Conservation (phyloP, 2,797 vertebrate genomes). For the Lerista edwardsae region DNA sequence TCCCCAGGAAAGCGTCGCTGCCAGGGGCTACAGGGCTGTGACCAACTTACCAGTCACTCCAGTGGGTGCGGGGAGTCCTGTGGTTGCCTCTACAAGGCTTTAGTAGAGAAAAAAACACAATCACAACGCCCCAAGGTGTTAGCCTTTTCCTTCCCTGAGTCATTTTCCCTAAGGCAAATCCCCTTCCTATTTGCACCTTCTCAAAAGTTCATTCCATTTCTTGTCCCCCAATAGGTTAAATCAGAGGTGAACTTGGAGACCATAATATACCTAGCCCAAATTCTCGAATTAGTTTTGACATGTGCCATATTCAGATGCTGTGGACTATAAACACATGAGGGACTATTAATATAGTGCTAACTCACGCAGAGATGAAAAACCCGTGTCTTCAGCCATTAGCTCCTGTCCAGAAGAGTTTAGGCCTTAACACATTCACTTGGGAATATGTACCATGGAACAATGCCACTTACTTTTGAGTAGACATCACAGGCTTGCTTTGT, state of each 20-base stretch:
- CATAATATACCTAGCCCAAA: not conserved
- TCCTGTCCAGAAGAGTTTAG: not conserved
- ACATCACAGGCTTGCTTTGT: not conserved
- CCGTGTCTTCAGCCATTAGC: not conserved
- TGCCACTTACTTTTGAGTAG: no score
- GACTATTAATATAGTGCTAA: slow-evolving; percentile 24
- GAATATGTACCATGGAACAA: no score
- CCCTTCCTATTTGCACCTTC: not conserved
- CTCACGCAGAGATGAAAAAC: not conserved
- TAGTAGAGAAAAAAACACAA: no score
- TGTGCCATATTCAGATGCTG: not conserved
- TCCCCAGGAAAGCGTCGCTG: no score
- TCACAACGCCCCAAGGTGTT: no score
- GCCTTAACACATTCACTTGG: no score
- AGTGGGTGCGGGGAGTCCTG: no score
- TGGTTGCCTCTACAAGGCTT: no score
- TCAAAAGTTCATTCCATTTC: not conserved
- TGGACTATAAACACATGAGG: slow-evolving; percentile 7
- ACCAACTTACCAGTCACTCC: no score
- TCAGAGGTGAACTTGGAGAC: not conserved
- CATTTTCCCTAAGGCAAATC: no score
- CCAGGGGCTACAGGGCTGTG: no score
- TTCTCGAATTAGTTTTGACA: not conserved
- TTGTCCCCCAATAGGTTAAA: not conserved
- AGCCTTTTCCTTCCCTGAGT: no score